Percentiles rank a stretch among this genome's conserved stretches.
These are phyloP conservation scores for Cryptophagus acutangulus DNA, from an alignment of 2,888 invertebrate species.

Conservation along the genomic window DNA sequence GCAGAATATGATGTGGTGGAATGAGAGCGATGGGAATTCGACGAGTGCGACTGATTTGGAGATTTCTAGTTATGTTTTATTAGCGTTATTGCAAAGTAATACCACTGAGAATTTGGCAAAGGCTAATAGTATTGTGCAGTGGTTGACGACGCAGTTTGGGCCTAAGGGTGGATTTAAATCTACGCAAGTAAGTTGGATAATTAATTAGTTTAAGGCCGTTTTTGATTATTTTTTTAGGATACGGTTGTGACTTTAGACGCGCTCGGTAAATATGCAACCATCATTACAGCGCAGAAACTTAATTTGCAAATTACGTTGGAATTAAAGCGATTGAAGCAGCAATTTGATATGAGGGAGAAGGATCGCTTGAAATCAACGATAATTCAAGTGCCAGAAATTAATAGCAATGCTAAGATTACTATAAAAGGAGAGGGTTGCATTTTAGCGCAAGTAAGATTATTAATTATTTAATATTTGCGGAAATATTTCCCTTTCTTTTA, in stretches of 20 bases:
- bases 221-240: slow-evolving; percentile 44
- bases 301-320: slow-evolving; percentile 49
- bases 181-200: slow-evolving; percentile 62
- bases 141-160: slow-evolving; percentile 66
- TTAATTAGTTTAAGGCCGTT: too few relatives aligned
- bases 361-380: slow-evolving; percentile 51
- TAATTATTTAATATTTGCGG: neutral
- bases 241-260: slow-evolving; percentile 60
- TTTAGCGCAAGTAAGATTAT: slow-evolving; percentile 54
- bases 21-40: slow-evolving; percentile 35
- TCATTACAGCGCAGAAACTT: slow-evolving; percentile 46
- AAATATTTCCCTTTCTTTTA: slow-evolving; percentile 37
- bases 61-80: slow-evolving; percentile 62
- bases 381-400: slow-evolving; percentile 43
- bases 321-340: slow-evolving; percentile 44
- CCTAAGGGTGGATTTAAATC: slow-evolving; percentile 68
- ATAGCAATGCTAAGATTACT: slow-evolving; percentile 48
- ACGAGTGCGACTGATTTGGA: slow-evolving; percentile 61
- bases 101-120: slow-evolving; percentile 51
- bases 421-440: slow-evolving; percentile 55
- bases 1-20: slow-evolving; percentile 53
- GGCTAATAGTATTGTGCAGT: slow-evolving; percentile 61
- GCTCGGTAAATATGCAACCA: slow-evolving; percentile 52
- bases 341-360: slow-evolving; percentile 46
- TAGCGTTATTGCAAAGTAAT: slow-evolving; percentile 53